Evolutionary conservation across 2,797 vertebrate genomes (phyloP), one percentile per base, ranked within the genome.

Genomic region (Cichlasoma orientale): DNA sequence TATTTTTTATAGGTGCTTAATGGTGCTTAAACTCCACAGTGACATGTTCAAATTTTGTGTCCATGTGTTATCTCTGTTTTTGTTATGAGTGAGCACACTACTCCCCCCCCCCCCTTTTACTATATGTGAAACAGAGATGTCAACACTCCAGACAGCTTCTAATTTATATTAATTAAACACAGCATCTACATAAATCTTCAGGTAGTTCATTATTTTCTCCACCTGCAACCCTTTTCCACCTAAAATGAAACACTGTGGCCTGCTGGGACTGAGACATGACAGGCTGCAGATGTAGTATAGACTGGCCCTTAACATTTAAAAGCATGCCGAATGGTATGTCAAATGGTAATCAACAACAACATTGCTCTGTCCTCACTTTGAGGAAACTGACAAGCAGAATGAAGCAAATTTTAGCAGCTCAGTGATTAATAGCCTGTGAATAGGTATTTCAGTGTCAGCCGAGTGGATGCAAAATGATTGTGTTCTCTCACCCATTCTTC

Each of bases 401-500:
- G 75, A 85, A 68, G 72, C 19, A 61, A 77, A 80, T 69, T 89
- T 82, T 61, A 87, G 76, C 75, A 83, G 83, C 78, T 87, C 41
- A 69, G 4, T 87, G 90, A 91, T 85, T 82, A 87, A 89, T 61
- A 50, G 73, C 33, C 76, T 25, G 47, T 74, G 61, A 85, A 56
- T 6, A 86, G 74, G 84, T 72, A 74, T 85, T 90, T 80, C 82
- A 78, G 61, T 77, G 81, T 83, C 87, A 84, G 82, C 53, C 33
- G 23, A 84, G 80, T 76, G 82, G 82, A 92, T 4, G 23, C 78
- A 56, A 88, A 93, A 86, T 85, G 76, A 92, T 80, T 81, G 79
- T 52, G 18, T 68, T 85, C 56, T 61, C 23, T 69, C 31, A 11
- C 14, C 47, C 78, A 61, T 77, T 79, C 78, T 80, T 84, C 76